Evolutionary conservation across 2,888 invertebrate genomes (phyloP).

Genomic region (Stomorhina lunata): DNA sequence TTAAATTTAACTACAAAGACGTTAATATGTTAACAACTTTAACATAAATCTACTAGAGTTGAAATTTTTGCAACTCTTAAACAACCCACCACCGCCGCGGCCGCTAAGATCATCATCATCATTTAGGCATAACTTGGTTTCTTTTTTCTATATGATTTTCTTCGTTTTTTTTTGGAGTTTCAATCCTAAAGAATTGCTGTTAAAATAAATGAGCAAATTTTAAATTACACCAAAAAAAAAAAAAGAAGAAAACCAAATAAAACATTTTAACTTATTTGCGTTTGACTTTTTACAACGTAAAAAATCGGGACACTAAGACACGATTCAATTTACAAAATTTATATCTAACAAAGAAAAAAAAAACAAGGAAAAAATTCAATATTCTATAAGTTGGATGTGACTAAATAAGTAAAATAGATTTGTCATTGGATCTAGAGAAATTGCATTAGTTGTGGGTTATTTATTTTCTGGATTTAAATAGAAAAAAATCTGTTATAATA

Average conservation of each 20-base stretch:
- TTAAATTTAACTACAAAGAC: conserved; percentile 56
- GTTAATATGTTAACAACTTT: conserved; percentile 61
- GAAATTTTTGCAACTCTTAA: neutral
- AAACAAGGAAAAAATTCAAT: conserved; percentile 33
- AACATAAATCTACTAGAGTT: conserved; percentile 54
- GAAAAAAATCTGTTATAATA: conserved; percentile 12
- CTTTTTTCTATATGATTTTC: neutral
- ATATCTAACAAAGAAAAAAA: neutral
- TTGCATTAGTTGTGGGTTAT: conserved; percentile 14
- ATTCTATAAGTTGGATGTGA: conserved; percentile 36
- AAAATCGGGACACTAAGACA: conserved; percentile 68
- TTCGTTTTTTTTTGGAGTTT: neutral
- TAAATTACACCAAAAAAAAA: too few relatives aligned
- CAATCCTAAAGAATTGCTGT: conserved; percentile 3
- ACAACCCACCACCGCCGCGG: neutral
- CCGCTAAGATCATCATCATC: neutral
- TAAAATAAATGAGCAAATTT: conserved; percentile 41
- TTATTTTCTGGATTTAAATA: neutral
- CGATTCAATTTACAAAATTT: conserved; percentile 69
- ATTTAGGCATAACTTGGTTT: neutral
- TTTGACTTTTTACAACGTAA: conserved; percentile 51
- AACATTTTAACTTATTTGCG: conserved; percentile 57
- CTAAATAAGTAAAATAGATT: conserved; percentile 15
- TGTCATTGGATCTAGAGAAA: conserved; percentile 25
- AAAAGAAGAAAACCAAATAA: conserved; percentile 53